These are phyloP conservation scores for Parazoanthus atlanticus DNA, from an alignment of 92 coral and sea anemone genomes.

Conservation along the genomic window DNA sequence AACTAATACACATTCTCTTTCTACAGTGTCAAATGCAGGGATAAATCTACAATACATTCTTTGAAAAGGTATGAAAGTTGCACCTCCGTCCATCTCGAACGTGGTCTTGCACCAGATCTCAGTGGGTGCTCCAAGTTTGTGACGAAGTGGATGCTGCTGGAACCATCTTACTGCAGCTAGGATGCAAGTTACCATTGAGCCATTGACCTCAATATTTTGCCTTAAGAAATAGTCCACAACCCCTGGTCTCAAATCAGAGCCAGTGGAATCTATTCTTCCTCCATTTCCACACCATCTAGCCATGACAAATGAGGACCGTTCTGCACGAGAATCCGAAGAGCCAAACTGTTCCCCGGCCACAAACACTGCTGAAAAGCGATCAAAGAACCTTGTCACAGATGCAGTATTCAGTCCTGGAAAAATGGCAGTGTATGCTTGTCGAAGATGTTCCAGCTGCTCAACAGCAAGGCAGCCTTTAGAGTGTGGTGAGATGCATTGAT, in stretches of 20 bases:
- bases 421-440: slow-evolving; percentile 3
- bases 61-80: slow-evolving; percentile 68
- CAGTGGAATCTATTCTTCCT: slow-evolving; percentile 23
- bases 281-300: slow-evolving; percentile 14
- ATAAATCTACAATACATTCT: slow-evolving; percentile 50
- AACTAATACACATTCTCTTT: slow-evolving; percentile 11
- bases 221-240: slow-evolving; percentile 56
- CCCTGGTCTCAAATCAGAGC: slow-evolving; percentile 68
- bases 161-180: slow-evolving; percentile 66
- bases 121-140: slow-evolving; percentile 52
- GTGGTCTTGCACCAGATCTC: slow-evolving; percentile 68
- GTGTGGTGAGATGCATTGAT: slow-evolving; percentile 41
- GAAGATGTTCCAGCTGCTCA: slow-evolving; percentile 17
- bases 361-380: slow-evolving; percentile 1
- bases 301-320: not conserved
- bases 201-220: slow-evolving; percentile 56
- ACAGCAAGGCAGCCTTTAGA: not conserved
- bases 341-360: slow-evolving; percentile 12
- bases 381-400: slow-evolving; percentile 29
- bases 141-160: slow-evolving; percentile 49
- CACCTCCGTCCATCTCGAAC: slow-evolving; percentile 67
- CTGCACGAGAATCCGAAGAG: not conserved
- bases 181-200: slow-evolving; percentile 46
- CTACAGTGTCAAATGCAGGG: slow-evolving; percentile 24
- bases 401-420: not conserved